Base-by-base conservation (phyloP, 2,113 vertebrate species). In the Choloepus hoffmanni region DNA sequence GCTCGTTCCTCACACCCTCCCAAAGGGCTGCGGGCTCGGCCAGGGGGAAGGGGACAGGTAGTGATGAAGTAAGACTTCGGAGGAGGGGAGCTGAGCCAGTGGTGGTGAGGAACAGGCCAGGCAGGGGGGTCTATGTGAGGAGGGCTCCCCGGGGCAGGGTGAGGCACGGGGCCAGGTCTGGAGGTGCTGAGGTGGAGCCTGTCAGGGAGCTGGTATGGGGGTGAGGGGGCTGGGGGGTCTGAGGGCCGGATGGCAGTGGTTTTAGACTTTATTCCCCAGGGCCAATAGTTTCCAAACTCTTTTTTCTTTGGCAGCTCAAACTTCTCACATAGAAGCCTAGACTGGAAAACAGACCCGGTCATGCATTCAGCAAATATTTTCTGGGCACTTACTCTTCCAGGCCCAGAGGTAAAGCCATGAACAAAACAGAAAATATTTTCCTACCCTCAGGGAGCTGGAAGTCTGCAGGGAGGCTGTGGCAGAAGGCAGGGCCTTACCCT, bases 11-110 rank as follows among this genome's bases (percentile, higher is more conserved):
- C 48, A 58, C 30, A 3, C 16, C 30, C 84, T 79, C 53, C 85
- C 43, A 33, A 50, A n/a, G 48, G 40, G 13, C 53, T 9, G 2
- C 5, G 40, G 68, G 14, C 21, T 53, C 40, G 18, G 58, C 58
- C 62, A 7, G 13, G 0, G 1, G 30, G 63, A 55, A 3, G 21
- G 30, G 72, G 30, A 2, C 23, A 23, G 24, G 26, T 63, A 8
- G 58, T 23, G 43, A 50, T 60, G 8, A 28, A 65, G 60, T n/a
- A 6, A n/a, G 67, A n/a, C 36, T 36, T 36, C 36, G 65, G 62
- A 10, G 23, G 18, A 45, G 70, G 81, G 19, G 60, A 10, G 0
- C 24, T 3, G 14, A 67, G 33, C 53, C 74, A 28, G 10, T 36
- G 33, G 40, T 18, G 65, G 11, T 26, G 33, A 48, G 10, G 45